These are phyloP conservation scores for Leptinotarsa defecta DNA, from an alignment of 1,140 invertebrate genomes.

Conservation along the genomic window DNA sequence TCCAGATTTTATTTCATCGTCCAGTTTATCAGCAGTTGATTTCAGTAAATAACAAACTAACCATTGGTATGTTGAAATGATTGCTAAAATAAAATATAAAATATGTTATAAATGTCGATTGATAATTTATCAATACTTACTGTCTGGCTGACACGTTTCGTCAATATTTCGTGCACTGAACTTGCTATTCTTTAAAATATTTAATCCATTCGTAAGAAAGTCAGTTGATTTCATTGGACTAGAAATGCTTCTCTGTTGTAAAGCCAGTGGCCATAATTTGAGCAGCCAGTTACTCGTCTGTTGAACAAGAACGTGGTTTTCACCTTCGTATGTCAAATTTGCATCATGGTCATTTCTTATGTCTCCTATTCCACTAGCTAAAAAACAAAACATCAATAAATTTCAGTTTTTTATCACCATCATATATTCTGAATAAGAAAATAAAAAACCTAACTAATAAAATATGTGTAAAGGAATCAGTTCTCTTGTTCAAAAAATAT, in stretches of 20 bases:
- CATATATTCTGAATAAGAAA: too few relatives aligned
- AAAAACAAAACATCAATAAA: slow-evolving; percentile 22
- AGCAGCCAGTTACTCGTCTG: slow-evolving; percentile 92
- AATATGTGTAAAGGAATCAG: too few relatives aligned
- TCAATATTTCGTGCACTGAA: slow-evolving; percentile 58
- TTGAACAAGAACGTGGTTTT: slow-evolving; percentile 93
- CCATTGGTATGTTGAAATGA: slow-evolving; percentile 80
- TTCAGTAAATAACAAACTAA: slow-evolving; percentile 79
- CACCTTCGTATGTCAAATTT: slow-evolving; percentile 93
- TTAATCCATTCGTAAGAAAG: slow-evolving; percentile 64
- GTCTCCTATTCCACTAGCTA: slow-evolving; percentile 79
- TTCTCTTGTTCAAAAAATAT: too few relatives aligned
- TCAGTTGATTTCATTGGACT: slow-evolving; percentile 68
- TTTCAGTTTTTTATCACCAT: not conserved
- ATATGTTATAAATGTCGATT: not conserved
- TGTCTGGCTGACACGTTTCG: slow-evolving; percentile 61
- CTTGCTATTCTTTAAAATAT: slow-evolving; percentile 59
- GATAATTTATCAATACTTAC: slow-evolving; percentile 57
- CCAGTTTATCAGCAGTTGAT: slow-evolving; percentile 68
- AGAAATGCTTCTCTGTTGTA: slow-evolving; percentile 55
- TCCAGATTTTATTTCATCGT: slow-evolving; percentile 61
- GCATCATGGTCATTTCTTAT: slow-evolving; percentile 89
- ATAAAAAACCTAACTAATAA: too few relatives aligned
- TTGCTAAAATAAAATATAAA: slow-evolving; percentile 62
- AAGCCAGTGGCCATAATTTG: slow-evolving; percentile 63